Conservation (phyloP, 2,797 vertebrate genomes). For the Pempheris klunzingeri region DNA sequence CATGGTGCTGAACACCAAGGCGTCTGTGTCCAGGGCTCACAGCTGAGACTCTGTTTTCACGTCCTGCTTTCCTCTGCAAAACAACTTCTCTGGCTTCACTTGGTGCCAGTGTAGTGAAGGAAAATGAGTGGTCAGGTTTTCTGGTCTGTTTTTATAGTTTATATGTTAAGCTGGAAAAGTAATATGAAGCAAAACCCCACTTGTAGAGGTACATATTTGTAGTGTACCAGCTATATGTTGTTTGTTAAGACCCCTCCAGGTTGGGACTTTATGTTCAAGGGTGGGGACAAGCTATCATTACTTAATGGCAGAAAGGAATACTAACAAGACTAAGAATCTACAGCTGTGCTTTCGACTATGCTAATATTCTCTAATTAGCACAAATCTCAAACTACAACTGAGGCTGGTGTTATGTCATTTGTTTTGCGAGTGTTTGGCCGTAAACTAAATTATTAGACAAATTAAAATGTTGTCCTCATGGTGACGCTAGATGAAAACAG, state of each 20-base stretch:
- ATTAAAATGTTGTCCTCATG: too few species aligned
- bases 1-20: conserved; percentile 66
- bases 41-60: conserved; percentile 25
- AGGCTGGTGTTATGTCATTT: background rate
- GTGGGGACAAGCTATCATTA: background rate
- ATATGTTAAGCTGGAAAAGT: background rate
- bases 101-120: background rate
- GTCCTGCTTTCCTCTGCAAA: background rate
- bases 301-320: too few species aligned
- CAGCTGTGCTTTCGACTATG: background rate
- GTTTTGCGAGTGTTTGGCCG: background rate
- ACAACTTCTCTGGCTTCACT: background rate
- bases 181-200: background rate
- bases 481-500: too few species aligned
- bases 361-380: too few species aligned
- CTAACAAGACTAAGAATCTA: background rate
- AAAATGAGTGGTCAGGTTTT: background rate
- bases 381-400: background rate
- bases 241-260: background rate
- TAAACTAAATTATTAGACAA: too few species aligned
- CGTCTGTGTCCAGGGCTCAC: conserved; percentile 8
- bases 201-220: background rate
- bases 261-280: background rate
- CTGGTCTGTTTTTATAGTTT: background rate
- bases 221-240: background rate